Evolutionary conservation across 2,113 vertebrate species (phyloP).

Genomic region (Osmerus eperlanus): DNA sequence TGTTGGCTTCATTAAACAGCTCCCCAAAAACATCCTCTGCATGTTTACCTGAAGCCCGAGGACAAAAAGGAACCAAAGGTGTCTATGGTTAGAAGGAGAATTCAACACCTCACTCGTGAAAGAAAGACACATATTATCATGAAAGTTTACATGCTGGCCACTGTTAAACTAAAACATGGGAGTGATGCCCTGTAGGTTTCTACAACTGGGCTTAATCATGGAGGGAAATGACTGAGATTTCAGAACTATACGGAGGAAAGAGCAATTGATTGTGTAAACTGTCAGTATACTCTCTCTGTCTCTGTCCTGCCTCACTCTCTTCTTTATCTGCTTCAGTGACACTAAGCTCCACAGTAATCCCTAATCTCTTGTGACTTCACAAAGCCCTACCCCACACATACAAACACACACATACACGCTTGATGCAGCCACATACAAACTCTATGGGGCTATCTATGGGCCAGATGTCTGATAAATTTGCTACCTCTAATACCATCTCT

Average conservation of each 20-base stretch:
- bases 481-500: neutral
- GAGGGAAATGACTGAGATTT: constrained; percentile 1
- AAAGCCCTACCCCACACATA: constrained; percentile 56
- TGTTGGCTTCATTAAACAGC: constrained; percentile 94
- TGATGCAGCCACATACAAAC: constrained; percentile 12
- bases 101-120: too few species aligned
- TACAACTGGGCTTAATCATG: neutral
- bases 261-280: constrained; percentile 41
- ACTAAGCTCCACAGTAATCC: constrained; percentile 65
- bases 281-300: constrained; percentile 32
- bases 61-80: neutral
- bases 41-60: constrained; percentile 82
- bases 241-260: constrained; percentile 3
- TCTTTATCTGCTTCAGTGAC: constrained; percentile 71
- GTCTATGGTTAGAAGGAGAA: too few species aligned
- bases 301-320: constrained; percentile 32
- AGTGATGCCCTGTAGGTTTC: neutral
- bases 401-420: constrained; percentile 13
- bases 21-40: constrained; percentile 97
- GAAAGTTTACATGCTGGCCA: too few species aligned
- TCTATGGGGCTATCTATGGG: neutral
- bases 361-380: constrained; percentile 53
- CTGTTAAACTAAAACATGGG: too few species aligned
- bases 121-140: too few species aligned
- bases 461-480: constrained; percentile 8